phyloP scores from a whole-genome alignment of 2,888 invertebrate species.

The Drosophila rubida region DNA sequence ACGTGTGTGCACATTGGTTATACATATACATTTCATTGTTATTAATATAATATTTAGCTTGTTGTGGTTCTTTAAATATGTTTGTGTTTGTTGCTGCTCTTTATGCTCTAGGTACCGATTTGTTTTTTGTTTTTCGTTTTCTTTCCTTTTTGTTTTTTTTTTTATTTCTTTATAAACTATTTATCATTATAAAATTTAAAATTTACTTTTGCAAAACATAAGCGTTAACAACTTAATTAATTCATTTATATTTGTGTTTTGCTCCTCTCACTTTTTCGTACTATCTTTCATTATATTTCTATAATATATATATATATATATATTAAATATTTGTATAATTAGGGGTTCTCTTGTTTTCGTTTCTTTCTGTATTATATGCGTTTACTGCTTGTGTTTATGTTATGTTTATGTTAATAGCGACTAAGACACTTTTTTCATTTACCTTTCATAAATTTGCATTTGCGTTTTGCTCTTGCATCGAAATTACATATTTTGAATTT shows the following conservation, averaged over 20 bases:
- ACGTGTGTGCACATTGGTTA: conserved; percentile 22
- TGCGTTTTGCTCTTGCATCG: conserved; percentile 47
- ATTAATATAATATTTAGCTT: conserved; percentile 69
- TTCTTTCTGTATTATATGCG: conserved; percentile 39
- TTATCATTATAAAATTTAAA: conserved; percentile 65
- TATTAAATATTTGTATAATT: conserved; percentile 43
- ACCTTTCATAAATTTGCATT: conserved; percentile 55
- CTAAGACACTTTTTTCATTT: conserved; percentile 80
- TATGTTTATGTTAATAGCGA: conserved; percentile 65
- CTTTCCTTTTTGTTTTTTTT: conserved; percentile 17
- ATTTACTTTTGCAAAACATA: conserved; percentile 72
- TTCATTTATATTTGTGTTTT: conserved; percentile 44
- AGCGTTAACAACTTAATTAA: conserved; percentile 76
- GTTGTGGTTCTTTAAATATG: conserved; percentile 75
- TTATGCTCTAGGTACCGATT: conserved; percentile 77
- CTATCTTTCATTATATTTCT: conserved; percentile 33
- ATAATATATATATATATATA: conserved; percentile 40
- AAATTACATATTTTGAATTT: conserved; percentile 35
- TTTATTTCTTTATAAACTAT: conserved; percentile 42
- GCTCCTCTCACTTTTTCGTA: conserved; percentile 5
- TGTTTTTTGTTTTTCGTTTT: conserved; percentile 1
- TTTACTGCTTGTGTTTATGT: conserved; percentile 42
- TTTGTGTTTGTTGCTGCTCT: conserved; percentile 64
- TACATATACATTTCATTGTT: conserved; percentile 34
- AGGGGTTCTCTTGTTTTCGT: conserved; percentile 54